Conservation (phyloP, 1,140 invertebrate genomes). For the Drosophila sturtevanti region DNA sequence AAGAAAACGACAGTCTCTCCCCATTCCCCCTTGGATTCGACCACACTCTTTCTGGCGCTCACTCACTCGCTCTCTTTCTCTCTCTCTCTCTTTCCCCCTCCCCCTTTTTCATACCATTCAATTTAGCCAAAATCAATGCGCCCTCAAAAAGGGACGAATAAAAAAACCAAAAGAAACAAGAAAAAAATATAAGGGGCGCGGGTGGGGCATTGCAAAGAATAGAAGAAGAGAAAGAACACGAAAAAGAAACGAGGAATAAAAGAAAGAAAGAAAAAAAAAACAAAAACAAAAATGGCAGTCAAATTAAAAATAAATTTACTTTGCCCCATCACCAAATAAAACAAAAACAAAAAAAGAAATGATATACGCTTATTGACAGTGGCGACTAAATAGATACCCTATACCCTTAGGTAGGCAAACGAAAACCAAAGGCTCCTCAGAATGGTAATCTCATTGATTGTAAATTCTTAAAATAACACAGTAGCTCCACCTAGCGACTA, state of each 20-base stretch:
- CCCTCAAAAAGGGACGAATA: conserved; percentile 8
- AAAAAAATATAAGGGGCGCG: not conserved
- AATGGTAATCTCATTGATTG: too few relatives aligned
- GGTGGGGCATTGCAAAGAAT: not conserved
- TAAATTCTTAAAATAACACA: too few relatives aligned
- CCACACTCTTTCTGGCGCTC: not conserved
- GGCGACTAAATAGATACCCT: not conserved
- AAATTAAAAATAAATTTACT: conserved; percentile 28
- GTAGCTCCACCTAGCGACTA: not conserved
- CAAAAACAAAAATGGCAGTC: conserved; percentile 24
- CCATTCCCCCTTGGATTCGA: not conserved
- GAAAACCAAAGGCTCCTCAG: not conserved
- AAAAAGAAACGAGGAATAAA: not conserved
- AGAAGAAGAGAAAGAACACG: not conserved
- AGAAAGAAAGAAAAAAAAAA: conserved; percentile 3
- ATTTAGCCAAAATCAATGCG: not conserved
- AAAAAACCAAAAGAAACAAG: not conserved
- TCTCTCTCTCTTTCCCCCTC: conserved; percentile 3
- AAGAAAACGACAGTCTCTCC: not conserved
- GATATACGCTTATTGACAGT: not conserved
- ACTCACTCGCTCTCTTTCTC: conserved; percentile 30
- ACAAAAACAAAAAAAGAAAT: not conserved
- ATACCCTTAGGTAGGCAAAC: too few relatives aligned
- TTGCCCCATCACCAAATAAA: not conserved
- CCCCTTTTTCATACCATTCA: not conserved